Base-by-base conservation (phyloP, 2,888 invertebrate species). In the Drosophila leonis region DNA sequence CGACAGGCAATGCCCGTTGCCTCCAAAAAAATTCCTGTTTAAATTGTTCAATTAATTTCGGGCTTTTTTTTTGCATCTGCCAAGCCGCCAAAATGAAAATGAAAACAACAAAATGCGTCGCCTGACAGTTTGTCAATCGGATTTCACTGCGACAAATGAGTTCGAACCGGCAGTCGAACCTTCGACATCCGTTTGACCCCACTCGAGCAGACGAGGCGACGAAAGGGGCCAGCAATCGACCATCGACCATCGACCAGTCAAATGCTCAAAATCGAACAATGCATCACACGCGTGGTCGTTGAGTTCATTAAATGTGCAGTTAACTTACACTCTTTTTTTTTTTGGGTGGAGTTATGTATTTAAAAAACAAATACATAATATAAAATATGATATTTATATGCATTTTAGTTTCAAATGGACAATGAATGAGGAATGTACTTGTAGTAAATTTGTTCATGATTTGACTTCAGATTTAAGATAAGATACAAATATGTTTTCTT, bases 91-190 rank as follows among this genome's bases (percentile, higher is more conserved):
- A 72, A 77, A 66, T 56, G 71, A 65, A 77, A 82, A 71, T 70
- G 57, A 70, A 73, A 79, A 79, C 82, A 85, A 76, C 74, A 72
- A 83, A 85, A 83, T 75, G 66, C 75, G 48, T 57, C 61, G 78
- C 70, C 75, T 85, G 90, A 90, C 87, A 87, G 90, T 87, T 90
- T 87, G 90, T 87, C 87, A 87, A 87, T 86, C 83, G 88, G 82
- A 77, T 60, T 79, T 76, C 51, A 69, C 66, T 60, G 88, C 85
- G 73, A 75, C 88, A 86, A 85, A 89, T 83, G 79, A 89, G 84
- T 75, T 76, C 68, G 75, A 63, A 37, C 46, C 65, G 67, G 33
- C 57, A 54, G 35, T 41, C 44, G 42, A 51, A 15, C 48, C 41
- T 31, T 15, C 31, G 44, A 48, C 57, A 29, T 44, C 27, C 52